Conservation (phyloP, 1,140 invertebrate genomes). For the Holcopasites calliopsidis region DNA sequence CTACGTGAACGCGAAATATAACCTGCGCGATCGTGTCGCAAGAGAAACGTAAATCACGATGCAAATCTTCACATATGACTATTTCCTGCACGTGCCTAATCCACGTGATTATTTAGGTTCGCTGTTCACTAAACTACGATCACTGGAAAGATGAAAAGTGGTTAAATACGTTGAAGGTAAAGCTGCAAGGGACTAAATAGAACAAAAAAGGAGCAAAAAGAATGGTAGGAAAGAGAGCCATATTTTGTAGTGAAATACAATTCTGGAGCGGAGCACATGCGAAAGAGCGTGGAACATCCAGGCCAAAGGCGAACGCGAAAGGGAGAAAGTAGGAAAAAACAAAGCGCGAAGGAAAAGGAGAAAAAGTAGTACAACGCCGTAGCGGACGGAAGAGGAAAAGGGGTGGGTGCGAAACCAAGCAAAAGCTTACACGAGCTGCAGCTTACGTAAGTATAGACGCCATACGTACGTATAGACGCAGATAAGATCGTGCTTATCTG, state of each 20-base stretch:
- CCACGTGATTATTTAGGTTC: slow-evolving; percentile 14
- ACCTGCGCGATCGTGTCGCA: too few species aligned
- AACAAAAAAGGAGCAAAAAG: background rate
- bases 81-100: background rate
- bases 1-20: too few species aligned
- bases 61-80: background rate
- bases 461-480: too few species aligned
- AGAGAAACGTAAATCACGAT: background rate
- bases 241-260: background rate
- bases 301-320: background rate
- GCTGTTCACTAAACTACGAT: background rate
- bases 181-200: too few species aligned
- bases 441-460: slow-evolving; percentile 64
- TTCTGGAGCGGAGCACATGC: background rate
- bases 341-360: background rate
- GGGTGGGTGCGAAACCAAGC: slow-evolving; percentile 18
- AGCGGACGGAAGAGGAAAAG: slow-evolving; percentile 24
- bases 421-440: slow-evolving; percentile 41
- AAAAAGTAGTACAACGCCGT: background rate
- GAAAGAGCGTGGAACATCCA: too few species aligned
- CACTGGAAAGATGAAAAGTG: too few species aligned
- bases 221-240: background rate
- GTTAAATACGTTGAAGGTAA: background rate
- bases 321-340: background rate
- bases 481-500: slow-evolving; percentile 60